Conservation (phyloP, 2,797 vertebrate species). For the Hemibagrus guttatus region DNA sequence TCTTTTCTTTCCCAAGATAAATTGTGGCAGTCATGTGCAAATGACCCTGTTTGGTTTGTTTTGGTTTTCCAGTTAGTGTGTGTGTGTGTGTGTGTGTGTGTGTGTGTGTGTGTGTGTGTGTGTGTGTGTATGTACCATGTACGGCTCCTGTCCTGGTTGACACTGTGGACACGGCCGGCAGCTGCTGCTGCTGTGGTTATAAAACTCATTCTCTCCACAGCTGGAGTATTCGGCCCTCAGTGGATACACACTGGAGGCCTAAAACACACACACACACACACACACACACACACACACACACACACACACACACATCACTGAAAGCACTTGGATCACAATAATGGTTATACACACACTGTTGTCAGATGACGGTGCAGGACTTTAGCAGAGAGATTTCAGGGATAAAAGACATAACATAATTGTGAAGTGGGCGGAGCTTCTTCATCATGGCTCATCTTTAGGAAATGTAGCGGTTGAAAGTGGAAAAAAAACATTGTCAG, state of each 20-base stretch:
- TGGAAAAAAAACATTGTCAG: background rate
- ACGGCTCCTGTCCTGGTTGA: conserved; percentile 91
- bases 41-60: background rate
- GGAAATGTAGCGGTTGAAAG: background rate
- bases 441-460: background rate
- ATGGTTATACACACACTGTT: too few relatives aligned
- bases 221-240: conserved; percentile 85
- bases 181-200: conserved; percentile 91
- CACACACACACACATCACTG: conserved; percentile 11
- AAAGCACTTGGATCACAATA: background rate
- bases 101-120: conserved; percentile 15
- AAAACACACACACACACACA: conserved; percentile 50
- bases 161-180: conserved; percentile 93
- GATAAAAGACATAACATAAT: background rate
- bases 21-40: too few relatives aligned
- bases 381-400: too few relatives aligned
- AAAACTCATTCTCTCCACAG: conserved; percentile 95
- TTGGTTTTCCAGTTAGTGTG: background rate
- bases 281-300: conserved; percentile 30
- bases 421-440: background rate
- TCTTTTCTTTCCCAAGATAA: background rate
- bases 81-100: background rate
- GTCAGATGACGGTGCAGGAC: too few relatives aligned
- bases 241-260: conserved; percentile 85
- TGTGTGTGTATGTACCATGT: conserved; percentile 78